Conservation (phyloP, 2,888 invertebrate species). For the Nomada hirtipes region DNA sequence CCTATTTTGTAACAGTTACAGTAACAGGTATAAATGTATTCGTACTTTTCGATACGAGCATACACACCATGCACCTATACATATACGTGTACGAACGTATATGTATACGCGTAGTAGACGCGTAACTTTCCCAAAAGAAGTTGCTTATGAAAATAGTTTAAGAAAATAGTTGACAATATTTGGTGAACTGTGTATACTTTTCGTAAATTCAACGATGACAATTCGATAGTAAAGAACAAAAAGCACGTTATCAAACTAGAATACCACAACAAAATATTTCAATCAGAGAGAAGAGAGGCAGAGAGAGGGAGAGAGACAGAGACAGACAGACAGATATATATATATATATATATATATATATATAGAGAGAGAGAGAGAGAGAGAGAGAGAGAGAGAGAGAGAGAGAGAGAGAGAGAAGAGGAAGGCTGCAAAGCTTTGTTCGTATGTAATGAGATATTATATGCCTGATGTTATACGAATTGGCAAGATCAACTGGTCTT, state of each 20-base stretch:
- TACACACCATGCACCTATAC: not conserved
- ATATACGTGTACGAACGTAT: conserved; percentile 2
- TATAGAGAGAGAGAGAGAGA: too few relatives aligned
- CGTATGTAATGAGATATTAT: not conserved
- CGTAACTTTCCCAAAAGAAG: not conserved
- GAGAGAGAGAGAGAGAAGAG: not conserved
- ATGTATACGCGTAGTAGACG: not conserved
- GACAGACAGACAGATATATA: too few relatives aligned
- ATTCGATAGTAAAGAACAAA: not conserved
- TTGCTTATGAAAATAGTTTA: not conserved
- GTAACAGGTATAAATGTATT: not conserved
- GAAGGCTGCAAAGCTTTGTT: not conserved
- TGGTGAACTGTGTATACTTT: not conserved
- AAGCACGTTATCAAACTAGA: conserved; percentile 20
- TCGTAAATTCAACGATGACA: too few relatives aligned
- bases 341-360: too few relatives aligned
- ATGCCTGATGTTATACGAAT: too few relatives aligned
- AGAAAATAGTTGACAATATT: not conserved
- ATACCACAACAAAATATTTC: conserved; percentile 11
- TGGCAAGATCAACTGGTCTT: too few relatives aligned
- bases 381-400: not conserved
- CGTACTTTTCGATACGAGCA: not conserved
- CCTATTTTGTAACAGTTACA: not conserved
- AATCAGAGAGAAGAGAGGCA: not conserved
- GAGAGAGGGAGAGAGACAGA: not conserved